phyloP scores from a whole-genome alignment of 2,888 invertebrate genomes.

The Drosophila lacicola region DNA sequence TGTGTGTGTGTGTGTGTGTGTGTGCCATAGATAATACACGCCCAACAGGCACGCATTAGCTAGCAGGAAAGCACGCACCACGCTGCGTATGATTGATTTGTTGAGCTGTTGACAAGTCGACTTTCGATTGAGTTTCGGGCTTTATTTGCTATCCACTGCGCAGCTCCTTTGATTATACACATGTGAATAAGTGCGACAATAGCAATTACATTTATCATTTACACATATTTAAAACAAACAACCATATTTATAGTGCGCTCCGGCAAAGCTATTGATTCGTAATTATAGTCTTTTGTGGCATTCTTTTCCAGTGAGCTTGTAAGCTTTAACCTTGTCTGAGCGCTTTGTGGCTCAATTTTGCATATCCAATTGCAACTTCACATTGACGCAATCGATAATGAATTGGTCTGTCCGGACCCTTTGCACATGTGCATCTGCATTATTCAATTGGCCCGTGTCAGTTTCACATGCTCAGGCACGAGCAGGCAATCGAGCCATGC shows the following conservation, averaged over 20 bases:
- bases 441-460: conserved; percentile 49
- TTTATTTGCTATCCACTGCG: not conserved
- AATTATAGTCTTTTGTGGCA: conserved; percentile 33
- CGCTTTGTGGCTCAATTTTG: conserved; percentile 24
- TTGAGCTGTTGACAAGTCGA: conserved; percentile 71
- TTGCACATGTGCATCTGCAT: conserved; percentile 48
- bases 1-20: not conserved
- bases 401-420: conserved; percentile 34
- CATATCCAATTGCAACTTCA: conserved; percentile 44
- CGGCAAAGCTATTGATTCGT: conserved; percentile 37
- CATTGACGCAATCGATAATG: conserved; percentile 66
- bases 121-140: conserved; percentile 23
- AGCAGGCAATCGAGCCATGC: conserved; percentile 33
- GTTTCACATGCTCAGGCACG: conserved; percentile 46
- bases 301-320: conserved; percentile 9
- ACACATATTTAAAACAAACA: conserved; percentile 14
- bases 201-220: conserved; percentile 62
- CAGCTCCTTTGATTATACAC: not conserved
- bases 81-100: conserved; percentile 76
- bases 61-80: conserved; percentile 58
- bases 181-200: conserved; percentile 35
- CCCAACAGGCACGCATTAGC: conserved; percentile 20
- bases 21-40: conserved; percentile 1
- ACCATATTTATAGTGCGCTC: conserved; percentile 1
- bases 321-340: conserved; percentile 9